Base-by-base conservation (phyloP, 2,113 vertebrate species). In the Rhadina sibilatrix region DNA sequence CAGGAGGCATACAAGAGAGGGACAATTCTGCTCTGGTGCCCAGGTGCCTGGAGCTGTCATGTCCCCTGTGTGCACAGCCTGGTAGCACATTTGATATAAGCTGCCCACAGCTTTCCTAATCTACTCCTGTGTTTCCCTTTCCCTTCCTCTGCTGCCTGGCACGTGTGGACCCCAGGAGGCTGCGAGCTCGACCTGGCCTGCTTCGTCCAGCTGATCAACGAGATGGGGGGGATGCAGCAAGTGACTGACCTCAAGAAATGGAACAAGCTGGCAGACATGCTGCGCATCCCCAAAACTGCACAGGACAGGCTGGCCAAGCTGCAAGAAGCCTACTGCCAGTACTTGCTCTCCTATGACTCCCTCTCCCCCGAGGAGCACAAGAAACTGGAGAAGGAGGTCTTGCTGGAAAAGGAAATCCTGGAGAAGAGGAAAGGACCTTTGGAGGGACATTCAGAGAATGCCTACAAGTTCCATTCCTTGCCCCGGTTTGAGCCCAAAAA, bases 161-260 rank as follows among this genome's bases (percentile, higher is more conserved):
- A 65, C 54, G 0, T 1, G 15, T 0, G 40, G 47, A 89, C 60
- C 38, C 24, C 83, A 98, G 99, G 99, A 96, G 99, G 99, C 97
- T 99, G 99, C 15, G 99, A 99, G 98, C 98, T 99, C 84, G 99
- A 99, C 98, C 98, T 99, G 98, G 99, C 99, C 90, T 99, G 99
- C 91, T 99, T 99, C 97, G 99, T 99, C 96, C 99, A 99, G 97
- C 98, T 99, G 97, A 99, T 99, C 96, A 99, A 99, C 6, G 99
- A 99, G 98, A 99, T 99, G 99, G 99, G 99, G 18, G 99, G 99
- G 97, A 99, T 99, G 99, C 99, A 99, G 98, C 99, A 99, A 98
- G 99, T 99, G 98, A 99, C 99, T 98, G 99, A 99, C 98, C 99
- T 99, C 98, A 99, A 99, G 98, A 99, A 99, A 97, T 99, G 99